Evolutionary conservation across 2,888 invertebrate genomes (phyloP), one percentile per base, ranked within the genome.

Genomic region (Lucinisca nassula): DNA sequence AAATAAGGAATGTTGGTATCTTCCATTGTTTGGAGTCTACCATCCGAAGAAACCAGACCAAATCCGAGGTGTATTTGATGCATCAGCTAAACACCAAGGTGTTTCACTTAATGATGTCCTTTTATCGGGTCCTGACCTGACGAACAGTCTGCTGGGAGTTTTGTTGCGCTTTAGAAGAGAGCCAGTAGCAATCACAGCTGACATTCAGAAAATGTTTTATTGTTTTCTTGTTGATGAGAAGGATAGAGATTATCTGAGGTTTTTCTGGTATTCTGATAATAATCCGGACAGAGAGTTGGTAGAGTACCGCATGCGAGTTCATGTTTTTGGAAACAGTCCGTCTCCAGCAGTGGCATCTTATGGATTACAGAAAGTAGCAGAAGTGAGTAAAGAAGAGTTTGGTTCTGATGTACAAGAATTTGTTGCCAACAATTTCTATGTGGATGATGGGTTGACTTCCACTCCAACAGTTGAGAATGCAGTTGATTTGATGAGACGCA

Each of bases 151-250:
- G 6, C 35, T 80, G 8, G 80, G 80, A 0, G 70, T 89, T 6
- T 51, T 91, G n/a, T 67, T 84, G 6, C 79, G 86, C 14, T 91
- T 91, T 55, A 30, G 91, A 24, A 72, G 38, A 58, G 74, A 87
- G 21, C 55, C 49, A 0, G 40, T 87, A 35, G 90, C 87, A 32
- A 61, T 87, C 17, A 75, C 79, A 24, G 82, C 80, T 21, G 90
- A 90, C 72, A 79, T 91, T 27, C 55, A 91, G 67, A 87, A 81
- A 37, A 90, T 90, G 89, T 90, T 90, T 40, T 76, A 83, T 61
- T 80, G 78, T 17, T 86, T 90, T 70, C 32, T 30, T n/a, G 90
- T 90, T 0, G 35, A 70, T 30, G 80, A 77, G 38, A 74, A 87
- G 32, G 86, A 88, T 45, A 67, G 86, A 45, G 70, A 90, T 76